Percentiles rank a stretch among this genome's conserved stretches.
These are phyloP conservation scores for Allophyes oxyacanthae DNA, from an alignment of 2,888 invertebrate species.

Conservation along the genomic window DNA sequence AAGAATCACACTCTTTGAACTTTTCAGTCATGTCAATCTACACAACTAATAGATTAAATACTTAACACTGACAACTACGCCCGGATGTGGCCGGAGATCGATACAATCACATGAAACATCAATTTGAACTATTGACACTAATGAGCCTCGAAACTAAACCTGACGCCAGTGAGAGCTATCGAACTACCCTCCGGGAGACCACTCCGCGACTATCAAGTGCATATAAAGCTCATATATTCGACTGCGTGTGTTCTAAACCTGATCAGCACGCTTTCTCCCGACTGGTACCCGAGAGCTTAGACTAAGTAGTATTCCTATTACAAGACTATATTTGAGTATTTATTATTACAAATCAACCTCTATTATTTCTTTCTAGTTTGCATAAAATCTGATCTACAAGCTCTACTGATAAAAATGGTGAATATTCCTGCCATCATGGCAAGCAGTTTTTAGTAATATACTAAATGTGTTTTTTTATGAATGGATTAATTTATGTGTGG, in stretches of 20 bases:
- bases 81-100: slow-evolving; percentile 31
- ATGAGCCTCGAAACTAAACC: slow-evolving; percentile 18
- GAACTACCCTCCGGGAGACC: slow-evolving; percentile 4
- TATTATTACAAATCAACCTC: slow-evolving; percentile 23
- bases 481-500: no score
- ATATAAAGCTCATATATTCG: background rate
- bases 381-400: slow-evolving; percentile 23
- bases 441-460: slow-evolving; percentile 13
- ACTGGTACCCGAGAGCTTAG: slow-evolving; percentile 14
- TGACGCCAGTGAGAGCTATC: slow-evolving; percentile 1
- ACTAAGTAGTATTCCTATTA: slow-evolving; percentile 5
- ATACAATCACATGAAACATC: slow-evolving; percentile 56
- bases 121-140: slow-evolving; percentile 27
- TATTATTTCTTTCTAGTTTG: slow-evolving; percentile 8
- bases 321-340: slow-evolving; percentile 36
- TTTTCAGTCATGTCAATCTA: slow-evolving; percentile 70
- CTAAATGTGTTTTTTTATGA: background rate
- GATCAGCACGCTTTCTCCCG: slow-evolving; percentile 3
- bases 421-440: slow-evolving; percentile 13
- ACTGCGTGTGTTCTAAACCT: background rate
- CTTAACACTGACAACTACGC: slow-evolving; percentile 39
- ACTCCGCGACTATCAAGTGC: background rate
- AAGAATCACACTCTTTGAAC: slow-evolving; percentile 76
- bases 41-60: slow-evolving; percentile 55
- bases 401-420: slow-evolving; percentile 23